A percentile compares a stretch with the other conserved stretches of the same genome.
phyloP scores from a whole-genome alignment of 2,113 vertebrate genomes.

The Opisthocomus hoazin region DNA sequence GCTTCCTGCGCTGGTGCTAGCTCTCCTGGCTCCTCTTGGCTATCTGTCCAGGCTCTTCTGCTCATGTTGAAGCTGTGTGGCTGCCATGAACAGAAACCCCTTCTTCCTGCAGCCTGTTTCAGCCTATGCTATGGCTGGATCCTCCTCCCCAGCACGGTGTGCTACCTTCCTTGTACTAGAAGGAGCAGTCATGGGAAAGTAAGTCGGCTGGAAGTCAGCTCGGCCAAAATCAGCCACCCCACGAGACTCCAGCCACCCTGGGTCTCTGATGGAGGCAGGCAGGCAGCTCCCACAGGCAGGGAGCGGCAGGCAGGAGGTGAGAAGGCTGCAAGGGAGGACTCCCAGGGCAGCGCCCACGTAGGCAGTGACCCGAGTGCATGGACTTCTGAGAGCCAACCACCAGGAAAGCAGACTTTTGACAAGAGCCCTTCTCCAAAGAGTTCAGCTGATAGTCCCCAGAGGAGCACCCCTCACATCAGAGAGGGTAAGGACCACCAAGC shows the following conservation, averaged over 20 bases:
- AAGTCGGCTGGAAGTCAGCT: not conserved
- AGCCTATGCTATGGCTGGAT: not conserved
- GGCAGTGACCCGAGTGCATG: conserved; percentile 7
- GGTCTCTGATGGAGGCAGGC: not conserved
- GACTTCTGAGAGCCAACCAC: not conserved
- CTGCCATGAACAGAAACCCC: not conserved
- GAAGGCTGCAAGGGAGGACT: not conserved
- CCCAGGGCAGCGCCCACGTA: not conserved
- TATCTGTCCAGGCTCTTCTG: not conserved
- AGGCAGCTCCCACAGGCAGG: not conserved
- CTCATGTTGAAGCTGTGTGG: not conserved
- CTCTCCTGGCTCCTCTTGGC: not conserved
- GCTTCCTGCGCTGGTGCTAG: not conserved
- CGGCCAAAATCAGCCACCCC: not conserved
- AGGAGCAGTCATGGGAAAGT: not conserved
- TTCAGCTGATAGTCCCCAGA: not conserved
- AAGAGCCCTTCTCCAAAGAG: not conserved
- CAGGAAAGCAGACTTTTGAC: not conserved
- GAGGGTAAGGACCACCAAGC: not conserved
- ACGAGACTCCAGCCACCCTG: not conserved
- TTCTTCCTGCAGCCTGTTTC: not conserved
- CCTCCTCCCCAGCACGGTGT: not conserved
- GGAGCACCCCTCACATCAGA: not conserved
- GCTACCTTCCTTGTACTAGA: not conserved
- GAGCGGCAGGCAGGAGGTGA: not conserved